phyloP scores from a whole-genome alignment of 2,113 vertebrate species.

The Phaetusa simplex region DNA sequence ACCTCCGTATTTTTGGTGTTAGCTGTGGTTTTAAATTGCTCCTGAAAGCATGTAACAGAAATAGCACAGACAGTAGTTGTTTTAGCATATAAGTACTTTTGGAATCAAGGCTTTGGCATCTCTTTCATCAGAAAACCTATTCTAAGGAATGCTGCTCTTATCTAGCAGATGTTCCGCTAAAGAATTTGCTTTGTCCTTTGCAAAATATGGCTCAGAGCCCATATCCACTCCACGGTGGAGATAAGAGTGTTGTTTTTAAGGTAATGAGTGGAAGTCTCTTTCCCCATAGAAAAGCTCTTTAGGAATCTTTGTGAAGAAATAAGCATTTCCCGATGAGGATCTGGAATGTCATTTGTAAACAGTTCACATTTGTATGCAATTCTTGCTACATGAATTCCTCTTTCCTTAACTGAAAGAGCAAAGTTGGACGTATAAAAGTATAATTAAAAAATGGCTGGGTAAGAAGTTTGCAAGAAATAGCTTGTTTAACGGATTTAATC shows the following conservation, averaged over 20 bases:
- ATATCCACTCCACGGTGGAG: not conserved
- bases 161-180: slow-evolving; percentile 38
- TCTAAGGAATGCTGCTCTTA: slow-evolving; percentile 45
- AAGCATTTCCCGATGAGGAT: not conserved
- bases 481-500: not conserved
- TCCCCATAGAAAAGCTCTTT: not conserved
- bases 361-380: not conserved
- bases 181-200: slow-evolving; percentile 42
- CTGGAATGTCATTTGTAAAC: slow-evolving; percentile 35
- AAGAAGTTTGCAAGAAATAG: not conserved
- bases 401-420: not conserved
- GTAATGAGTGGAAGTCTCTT: slow-evolving; percentile 22
- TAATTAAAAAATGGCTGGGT: not conserved
- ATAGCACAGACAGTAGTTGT: not conserved
- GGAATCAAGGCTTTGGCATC: slow-evolving; percentile 8
- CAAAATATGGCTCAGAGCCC: slow-evolving; percentile 47
- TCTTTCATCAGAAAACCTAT: slow-evolving; percentile 53
- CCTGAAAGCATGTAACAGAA: not conserved
- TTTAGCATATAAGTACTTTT: slow-evolving; percentile 6
- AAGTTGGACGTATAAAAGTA: not conserved
- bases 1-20: rapidly evolving
- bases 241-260: slow-evolving; percentile 48
- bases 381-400: not conserved
- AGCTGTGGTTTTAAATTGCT: not conserved
- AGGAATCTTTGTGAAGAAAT: slow-evolving; percentile 36